Evolutionary conservation across 2,888 invertebrate genomes (phyloP), one percentile per base, ranked within the genome.

Genomic region (Drosophila robusta): DNA sequence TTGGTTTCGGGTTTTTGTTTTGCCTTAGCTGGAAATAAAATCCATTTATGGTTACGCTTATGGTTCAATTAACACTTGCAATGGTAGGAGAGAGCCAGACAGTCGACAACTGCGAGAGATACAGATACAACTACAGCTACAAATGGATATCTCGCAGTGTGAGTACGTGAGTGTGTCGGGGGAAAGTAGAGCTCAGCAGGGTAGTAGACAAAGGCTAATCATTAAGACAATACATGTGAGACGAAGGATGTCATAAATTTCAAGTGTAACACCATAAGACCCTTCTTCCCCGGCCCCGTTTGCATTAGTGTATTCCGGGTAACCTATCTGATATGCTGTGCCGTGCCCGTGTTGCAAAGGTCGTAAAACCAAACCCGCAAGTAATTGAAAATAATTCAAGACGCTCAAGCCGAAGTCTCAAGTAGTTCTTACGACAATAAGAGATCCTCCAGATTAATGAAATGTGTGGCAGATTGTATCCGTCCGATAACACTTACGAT

Each of bases 21-120:
- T 83, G 69, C 74, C 70, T 77, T 63, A 64, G 78, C 87, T 74
- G 89, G 87, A 83, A 87, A 89, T 84, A 76, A 89, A 90, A 90
- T 88, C 87, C 89, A 88, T 90, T 88, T 90, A 89, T 86, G 90
- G 88, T 90, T 88, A 87, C 90, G 90, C 88, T 88, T 88, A 88
- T 89, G 88, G 90, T 90, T 88, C 90, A 88, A 90, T 88, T 90
- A 88, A 86, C 88, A 89, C 88, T 80, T 90, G 83, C 83, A 88
- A 88, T 82, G 70, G 63, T 68, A 45, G 63, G 6, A 61, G 54
- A 60, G 45, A 52, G 36, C 22, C 41, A 42, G 54, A 70, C 34
- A 41, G 41, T 29, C 26, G 26, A 29, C 26, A 29, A 29, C 8
- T 29, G 8, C 7, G 26, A 56, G 32, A 63, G 26, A 38, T 16